phyloP scores from a whole-genome alignment of 2,797 vertebrate species.

The Prunella strophiata region DNA sequence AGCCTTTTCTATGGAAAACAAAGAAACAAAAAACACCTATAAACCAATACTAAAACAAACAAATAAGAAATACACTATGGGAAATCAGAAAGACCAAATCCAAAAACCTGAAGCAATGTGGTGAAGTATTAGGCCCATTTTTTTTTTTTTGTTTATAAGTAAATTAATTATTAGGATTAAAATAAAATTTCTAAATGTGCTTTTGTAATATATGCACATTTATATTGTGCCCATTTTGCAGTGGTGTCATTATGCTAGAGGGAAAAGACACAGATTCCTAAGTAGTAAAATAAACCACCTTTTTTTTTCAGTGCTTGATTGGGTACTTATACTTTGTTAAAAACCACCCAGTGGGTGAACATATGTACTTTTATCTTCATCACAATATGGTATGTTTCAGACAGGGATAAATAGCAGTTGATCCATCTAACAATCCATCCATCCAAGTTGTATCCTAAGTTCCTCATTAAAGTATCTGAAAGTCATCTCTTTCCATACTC shows the following conservation, averaged over 20 bases:
- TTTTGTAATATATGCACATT: background rate
- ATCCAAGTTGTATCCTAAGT: background rate
- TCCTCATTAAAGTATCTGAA: background rate
- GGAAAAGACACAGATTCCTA: conserved; percentile 1
- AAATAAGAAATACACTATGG: background rate
- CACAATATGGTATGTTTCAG: background rate
- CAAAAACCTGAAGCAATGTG: background rate
- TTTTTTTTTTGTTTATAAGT: background rate
- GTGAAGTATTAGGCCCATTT: background rate
- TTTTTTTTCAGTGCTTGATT: background rate
- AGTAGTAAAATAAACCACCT: background rate
- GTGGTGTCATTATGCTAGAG: background rate
- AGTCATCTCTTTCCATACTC: background rate
- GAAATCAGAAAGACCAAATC: background rate
- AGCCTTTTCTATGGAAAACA: background rate
- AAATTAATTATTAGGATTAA: background rate
- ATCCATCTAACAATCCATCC: background rate
- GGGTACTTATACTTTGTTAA: background rate
- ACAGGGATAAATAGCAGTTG: background rate
- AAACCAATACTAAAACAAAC: background rate
- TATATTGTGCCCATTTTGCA: background rate
- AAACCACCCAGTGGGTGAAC: background rate
- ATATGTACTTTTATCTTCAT: background rate
- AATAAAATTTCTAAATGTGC: background rate
- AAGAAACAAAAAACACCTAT: background rate